These are phyloP conservation scores for Leptodactylus fuscus DNA, from an alignment of 2,113 vertebrate genomes.

Conservation along the genomic window DNA sequence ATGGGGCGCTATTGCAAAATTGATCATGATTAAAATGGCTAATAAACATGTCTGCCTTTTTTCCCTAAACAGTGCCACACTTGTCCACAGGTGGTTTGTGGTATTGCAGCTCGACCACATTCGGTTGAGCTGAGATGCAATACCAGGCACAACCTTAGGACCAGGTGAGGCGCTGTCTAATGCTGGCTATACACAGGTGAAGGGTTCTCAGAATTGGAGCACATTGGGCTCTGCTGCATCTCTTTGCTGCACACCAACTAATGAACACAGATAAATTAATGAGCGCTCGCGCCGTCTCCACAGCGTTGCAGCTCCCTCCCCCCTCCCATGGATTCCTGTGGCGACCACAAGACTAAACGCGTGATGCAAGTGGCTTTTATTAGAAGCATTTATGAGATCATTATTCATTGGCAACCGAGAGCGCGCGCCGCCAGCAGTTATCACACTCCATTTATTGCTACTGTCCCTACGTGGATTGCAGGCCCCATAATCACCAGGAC, in stretches of 20 bases:
- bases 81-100: too few relatives aligned
- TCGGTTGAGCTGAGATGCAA: too few relatives aligned
- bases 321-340: not conserved
- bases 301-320: too few relatives aligned
- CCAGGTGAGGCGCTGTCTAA: too few relatives aligned
- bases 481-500: conserved; percentile 11
- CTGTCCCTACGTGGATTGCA: conserved; percentile 1
- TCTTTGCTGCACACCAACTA: not conserved
- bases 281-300: not conserved
- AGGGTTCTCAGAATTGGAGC: too few relatives aligned
- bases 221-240: not conserved
- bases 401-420: conserved; percentile 12
- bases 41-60: too few relatives aligned
- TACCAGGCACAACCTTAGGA: too few relatives aligned
- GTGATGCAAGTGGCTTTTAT: conserved; percentile 25
- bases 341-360: not conserved
- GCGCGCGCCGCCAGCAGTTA: not conserved
- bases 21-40: too few relatives aligned
- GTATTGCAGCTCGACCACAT: too few relatives aligned
- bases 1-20: too few relatives aligned
- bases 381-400: conserved; percentile 35
- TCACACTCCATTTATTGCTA: conserved; percentile 32
- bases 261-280: not conserved
- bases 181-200: too few relatives aligned
- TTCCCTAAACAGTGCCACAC: too few relatives aligned